These are phyloP conservation scores for Ichneumon xanthorius DNA, from an alignment of 2,888 invertebrate species.

Conservation along the genomic window DNA sequence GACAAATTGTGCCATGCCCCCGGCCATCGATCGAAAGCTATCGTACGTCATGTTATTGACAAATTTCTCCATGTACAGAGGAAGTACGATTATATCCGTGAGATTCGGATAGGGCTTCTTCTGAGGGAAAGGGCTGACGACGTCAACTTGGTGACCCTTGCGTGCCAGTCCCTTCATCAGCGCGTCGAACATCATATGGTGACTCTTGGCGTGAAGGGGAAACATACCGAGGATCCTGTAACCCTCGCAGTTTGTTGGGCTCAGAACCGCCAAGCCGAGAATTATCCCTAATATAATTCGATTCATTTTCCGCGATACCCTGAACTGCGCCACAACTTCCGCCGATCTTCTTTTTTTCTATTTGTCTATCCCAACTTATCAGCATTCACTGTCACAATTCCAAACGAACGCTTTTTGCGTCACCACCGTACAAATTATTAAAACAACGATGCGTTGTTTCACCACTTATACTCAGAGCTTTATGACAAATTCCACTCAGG, in stretches of 20 bases:
- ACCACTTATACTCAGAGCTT: not conserved
- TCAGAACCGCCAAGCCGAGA: slow-evolving; percentile 17
- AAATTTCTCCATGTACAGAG: slow-evolving; percentile 22
- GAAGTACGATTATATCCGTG: slow-evolving; percentile 65
- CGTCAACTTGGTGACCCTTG: slow-evolving; percentile 84
- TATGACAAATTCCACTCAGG: not conserved
- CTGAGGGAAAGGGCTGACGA: slow-evolving; percentile 70
- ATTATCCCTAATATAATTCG: not conserved
- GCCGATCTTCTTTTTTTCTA: not conserved
- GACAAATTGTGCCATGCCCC: slow-evolving; percentile 57
- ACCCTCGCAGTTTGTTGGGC: slow-evolving; percentile 54
- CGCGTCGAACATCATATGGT: slow-evolving; percentile 84
- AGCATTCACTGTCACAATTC: not conserved
- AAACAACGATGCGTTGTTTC: not conserved
- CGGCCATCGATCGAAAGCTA: slow-evolving; percentile 46
- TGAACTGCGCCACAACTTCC: not conserved
- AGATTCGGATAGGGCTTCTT: slow-evolving; percentile 69
- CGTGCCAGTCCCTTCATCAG: slow-evolving; percentile 83
- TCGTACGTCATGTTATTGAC: slow-evolving; percentile 65
- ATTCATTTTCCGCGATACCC: slow-evolving; percentile 20
- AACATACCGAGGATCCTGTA: slow-evolving; percentile 81
- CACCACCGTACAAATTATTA: not conserved
- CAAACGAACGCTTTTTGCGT: not conserved
- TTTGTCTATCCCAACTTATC: not conserved
- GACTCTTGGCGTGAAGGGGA: slow-evolving; percentile 84